These are phyloP conservation scores for Lophochroa leadbeateri DNA, from an alignment of 2,113 vertebrate species.

Conservation along the genomic window DNA sequence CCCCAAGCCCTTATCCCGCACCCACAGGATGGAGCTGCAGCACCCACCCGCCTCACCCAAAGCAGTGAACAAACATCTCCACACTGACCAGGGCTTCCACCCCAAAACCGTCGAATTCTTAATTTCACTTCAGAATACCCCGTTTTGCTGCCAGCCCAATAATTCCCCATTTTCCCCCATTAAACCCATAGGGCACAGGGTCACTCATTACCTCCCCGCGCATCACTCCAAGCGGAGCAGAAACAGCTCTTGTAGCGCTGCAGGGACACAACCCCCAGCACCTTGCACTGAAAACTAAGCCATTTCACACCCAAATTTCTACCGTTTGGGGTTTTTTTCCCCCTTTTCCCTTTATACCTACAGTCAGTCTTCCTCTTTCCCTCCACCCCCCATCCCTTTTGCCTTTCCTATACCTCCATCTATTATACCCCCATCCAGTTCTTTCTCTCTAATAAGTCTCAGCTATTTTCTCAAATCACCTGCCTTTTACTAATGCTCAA, in stretches of 20 bases:
- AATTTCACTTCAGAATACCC: not conserved
- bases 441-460: slow-evolving; percentile 12
- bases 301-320: not conserved
- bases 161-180: not conserved
- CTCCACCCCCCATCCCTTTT: not conserved
- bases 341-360: not conserved
- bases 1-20: not conserved
- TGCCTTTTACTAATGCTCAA: slow-evolving; percentile 32
- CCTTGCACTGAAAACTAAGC: not conserved
- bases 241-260: not conserved
- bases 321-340: not conserved
- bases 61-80: not conserved
- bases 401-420: not conserved
- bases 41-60: not conserved
- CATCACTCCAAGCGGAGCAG: not conserved
- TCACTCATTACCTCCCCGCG: accelerated
- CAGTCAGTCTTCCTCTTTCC: not conserved
- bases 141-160: not conserved
- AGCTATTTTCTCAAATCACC: slow-evolving; percentile 62
- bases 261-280: not conserved
- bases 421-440: not conserved
- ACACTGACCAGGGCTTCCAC: not conserved
- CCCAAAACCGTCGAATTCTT: not conserved
- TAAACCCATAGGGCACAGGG: not conserved
- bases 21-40: not conserved